These are phyloP conservation scores for Creontiades dilutus DNA, from an alignment of 2,888 invertebrate species.

Conservation along the genomic window DNA sequence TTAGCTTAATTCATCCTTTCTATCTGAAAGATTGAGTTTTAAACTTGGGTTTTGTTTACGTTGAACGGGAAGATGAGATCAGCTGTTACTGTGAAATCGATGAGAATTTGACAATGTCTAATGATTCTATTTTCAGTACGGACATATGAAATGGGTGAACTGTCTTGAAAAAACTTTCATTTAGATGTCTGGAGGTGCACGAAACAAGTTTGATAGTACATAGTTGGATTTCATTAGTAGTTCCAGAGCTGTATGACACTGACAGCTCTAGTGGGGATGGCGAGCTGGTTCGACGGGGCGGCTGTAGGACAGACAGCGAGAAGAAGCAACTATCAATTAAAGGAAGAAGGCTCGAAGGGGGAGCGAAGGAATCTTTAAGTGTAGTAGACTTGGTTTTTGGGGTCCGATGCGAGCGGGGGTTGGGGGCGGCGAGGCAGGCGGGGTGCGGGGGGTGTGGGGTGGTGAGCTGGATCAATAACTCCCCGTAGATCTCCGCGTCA, in stretches of 20 bases:
- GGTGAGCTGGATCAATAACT: slow-evolving; percentile 73
- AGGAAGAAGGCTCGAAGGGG: slow-evolving; percentile 50
- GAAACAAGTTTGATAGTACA: background rate
- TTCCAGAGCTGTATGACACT: slow-evolving; percentile 6
- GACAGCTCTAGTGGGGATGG: background rate
- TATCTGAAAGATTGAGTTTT: too few species aligned
- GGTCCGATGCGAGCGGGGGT: slow-evolving; percentile 60
- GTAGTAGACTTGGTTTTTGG: slow-evolving; percentile 72
- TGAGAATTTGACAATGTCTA: too few species aligned
- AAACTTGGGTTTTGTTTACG: too few species aligned
- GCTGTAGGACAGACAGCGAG: background rate
- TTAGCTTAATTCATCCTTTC: too few species aligned
- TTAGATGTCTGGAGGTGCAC: background rate
- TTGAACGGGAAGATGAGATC: too few species aligned
- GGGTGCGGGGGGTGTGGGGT: slow-evolving; percentile 51
- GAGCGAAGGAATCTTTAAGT: slow-evolving; percentile 71
- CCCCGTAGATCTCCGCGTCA: slow-evolving; percentile 73
- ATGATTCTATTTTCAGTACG: too few species aligned
- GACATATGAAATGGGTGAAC: too few species aligned
- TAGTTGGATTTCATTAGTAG: slow-evolving; percentile 7
- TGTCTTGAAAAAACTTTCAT: background rate
- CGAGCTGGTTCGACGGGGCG: background rate
- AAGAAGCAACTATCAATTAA: slow-evolving; percentile 68
- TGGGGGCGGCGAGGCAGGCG: background rate
- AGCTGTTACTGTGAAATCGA: too few species aligned